These are phyloP conservation scores for Cygnus atratus DNA, from an alignment of 2,113 vertebrate species.

Conservation along the genomic window DNA sequence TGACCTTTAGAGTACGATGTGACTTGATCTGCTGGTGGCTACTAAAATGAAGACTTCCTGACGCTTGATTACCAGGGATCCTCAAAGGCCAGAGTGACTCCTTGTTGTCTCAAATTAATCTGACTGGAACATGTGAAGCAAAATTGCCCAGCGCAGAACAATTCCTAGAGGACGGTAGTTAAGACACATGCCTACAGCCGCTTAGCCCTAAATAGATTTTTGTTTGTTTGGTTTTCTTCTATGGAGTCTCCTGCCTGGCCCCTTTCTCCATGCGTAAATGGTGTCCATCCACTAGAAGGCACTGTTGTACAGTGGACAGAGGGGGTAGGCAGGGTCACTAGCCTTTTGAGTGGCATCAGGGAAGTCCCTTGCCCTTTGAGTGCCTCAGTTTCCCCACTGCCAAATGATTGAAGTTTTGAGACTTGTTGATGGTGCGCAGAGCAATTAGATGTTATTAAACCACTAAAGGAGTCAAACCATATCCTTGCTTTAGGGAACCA, in stretches of 20 bases:
- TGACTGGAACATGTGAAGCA: not conserved
- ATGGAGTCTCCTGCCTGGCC: rapidly evolving
- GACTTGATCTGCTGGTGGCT: not conserved
- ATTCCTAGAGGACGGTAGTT: not conserved
- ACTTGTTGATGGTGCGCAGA: rapidly evolving
- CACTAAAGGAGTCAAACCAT: not conserved
- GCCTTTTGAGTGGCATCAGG: not conserved
- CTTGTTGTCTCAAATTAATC: not conserved
- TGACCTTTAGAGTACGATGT: conserved; percentile 10
- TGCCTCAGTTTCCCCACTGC: conserved; percentile 49
- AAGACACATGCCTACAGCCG: not conserved
- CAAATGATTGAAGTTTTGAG: not conserved
- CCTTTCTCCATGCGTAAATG: not conserved
- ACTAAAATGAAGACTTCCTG: conserved; percentile 22
- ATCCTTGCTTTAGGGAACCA: not conserved
- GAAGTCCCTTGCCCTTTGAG: not conserved
- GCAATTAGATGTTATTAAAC: not conserved
- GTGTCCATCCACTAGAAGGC: conserved; percentile 24
- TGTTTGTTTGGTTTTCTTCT: not conserved
- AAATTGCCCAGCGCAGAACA: not conserved
- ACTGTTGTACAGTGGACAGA: conserved; percentile 46
- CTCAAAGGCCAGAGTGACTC: not conserved
- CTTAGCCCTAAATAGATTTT: not conserved
- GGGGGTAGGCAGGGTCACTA: not conserved
- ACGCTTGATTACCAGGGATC: not conserved